Evolutionary conservation across 2,113 vertebrate species (phyloP), one percentile per base, ranked within the genome.

Genomic region (Caretta caretta): DNA sequence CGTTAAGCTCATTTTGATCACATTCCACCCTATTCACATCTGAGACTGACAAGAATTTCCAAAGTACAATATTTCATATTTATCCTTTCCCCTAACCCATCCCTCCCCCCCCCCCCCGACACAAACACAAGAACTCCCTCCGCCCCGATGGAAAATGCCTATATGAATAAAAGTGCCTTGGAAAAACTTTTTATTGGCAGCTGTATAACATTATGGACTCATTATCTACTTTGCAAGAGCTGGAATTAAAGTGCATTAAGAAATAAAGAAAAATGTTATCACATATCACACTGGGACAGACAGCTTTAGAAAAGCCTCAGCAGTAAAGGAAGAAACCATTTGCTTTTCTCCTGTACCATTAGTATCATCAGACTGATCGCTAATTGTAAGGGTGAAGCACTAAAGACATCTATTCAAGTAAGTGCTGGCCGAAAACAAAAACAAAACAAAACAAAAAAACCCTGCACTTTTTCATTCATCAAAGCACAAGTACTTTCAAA

Each of bases 401-500:
- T 94, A 95, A 97, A 96, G 90, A 96, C 88, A 25, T 94, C 96
- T 97, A 97, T 97, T 97, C 95, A 97, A 91, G 95, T 97, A 97
- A 95, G 93, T 62, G 57, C 76, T 88, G 84, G 84, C 86, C 85
- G 88, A 88, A 96, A 81, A 42, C 42, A 96, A 83, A 62, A 10
- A 53, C 48, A 42, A 42, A 42, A 42, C 48, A 7, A 57, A 57
- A 42, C 38, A 25, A 20, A 22, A 53, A 53, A 22, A 20, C 56
- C 56, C 0, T 72, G 59, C 38, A 13, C 22, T 3, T 65, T 87
- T 90, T 91, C 89, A 97, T 97, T 97, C 95, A 96, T 95, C 94
- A 95, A 93, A 97, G 94, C 72, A 92, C 93, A 96, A 94, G 94
- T 88, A 97, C 95, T 96, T 96, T 96, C 93, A 97, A 96, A 97